Conservation (phyloP, 2,113 vertebrate genomes). For the Seriola rivoliana region DNA sequence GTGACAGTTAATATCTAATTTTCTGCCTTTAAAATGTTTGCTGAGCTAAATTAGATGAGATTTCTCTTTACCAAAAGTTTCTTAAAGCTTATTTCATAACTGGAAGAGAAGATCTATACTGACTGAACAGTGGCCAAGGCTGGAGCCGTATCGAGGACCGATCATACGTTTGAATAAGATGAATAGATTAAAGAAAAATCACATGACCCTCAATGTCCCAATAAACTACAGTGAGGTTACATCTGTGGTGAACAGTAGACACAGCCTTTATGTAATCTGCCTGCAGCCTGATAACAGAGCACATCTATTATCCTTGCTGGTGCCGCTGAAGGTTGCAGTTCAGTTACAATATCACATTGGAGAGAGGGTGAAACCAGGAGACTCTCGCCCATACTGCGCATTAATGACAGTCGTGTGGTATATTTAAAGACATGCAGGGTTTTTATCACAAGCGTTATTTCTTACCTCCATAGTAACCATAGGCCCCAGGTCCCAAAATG, state of each 20-base stretch:
- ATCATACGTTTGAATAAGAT: not conserved
- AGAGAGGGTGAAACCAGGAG: not conserved
- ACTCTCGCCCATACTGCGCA: not conserved
- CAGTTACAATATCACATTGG: not conserved
- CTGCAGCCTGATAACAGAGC: not conserved
- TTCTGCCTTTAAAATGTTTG: not conserved
- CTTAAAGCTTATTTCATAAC: not conserved
- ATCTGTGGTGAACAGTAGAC: not conserved
- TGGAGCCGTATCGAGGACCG: not conserved
- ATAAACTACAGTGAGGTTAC: not conserved
- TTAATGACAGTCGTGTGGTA: not conserved
- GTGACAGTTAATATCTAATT: not conserved
- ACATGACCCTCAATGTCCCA: not conserved
- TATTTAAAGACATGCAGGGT: constrained; percentile 3
- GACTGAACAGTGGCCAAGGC: not conserved
- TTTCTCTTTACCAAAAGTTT: not conserved
- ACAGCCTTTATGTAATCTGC: not conserved
- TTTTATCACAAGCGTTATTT: not conserved
- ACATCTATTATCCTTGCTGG: not conserved
- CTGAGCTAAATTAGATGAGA: not conserved
- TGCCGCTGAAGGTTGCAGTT: not conserved
- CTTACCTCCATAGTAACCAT: constrained; percentile 97
- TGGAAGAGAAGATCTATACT: not conserved
- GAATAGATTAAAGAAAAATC: not conserved
- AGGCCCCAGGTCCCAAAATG: constrained; percentile 93